phyloP scores from a whole-genome alignment of 2,797 vertebrate species.

The Malurus splendens region DNA sequence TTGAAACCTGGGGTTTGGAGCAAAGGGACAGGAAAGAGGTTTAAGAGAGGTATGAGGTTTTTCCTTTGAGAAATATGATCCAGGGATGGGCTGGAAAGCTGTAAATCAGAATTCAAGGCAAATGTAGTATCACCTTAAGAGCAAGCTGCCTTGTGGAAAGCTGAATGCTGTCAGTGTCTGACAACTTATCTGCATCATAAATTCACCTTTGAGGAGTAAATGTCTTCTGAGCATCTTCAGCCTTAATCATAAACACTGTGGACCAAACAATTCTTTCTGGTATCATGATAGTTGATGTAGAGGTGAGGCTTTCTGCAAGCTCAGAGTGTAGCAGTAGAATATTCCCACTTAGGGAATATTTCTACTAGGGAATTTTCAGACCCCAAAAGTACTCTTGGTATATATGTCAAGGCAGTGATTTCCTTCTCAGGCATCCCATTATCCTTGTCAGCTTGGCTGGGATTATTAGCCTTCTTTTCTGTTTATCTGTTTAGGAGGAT shows the following conservation, averaged over 20 bases:
- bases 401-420: not conserved
- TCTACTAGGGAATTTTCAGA: not conserved
- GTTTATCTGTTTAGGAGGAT: not conserved
- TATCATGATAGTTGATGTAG: rapidly evolving
- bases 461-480: not conserved
- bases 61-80: not conserved
- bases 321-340: not conserved
- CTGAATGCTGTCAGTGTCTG: not conserved
- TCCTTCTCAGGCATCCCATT: not conserved
- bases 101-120: not conserved
- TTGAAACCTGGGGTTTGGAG: not conserved
- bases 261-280: not conserved
- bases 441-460: not conserved
- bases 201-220: not conserved
- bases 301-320: not conserved
- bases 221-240: not conserved
- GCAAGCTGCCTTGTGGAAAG: not conserved
- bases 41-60: not conserved
- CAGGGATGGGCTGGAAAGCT: not conserved
- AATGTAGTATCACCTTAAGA: not conserved
- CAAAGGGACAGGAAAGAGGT: not conserved
- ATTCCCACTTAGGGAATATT: not conserved
- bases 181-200: not conserved
- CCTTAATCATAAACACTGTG: not conserved
- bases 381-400: not conserved